phyloP scores from a whole-genome alignment of 2,888 invertebrate genomes.

The Teleogryllus oceanicus region DNA sequence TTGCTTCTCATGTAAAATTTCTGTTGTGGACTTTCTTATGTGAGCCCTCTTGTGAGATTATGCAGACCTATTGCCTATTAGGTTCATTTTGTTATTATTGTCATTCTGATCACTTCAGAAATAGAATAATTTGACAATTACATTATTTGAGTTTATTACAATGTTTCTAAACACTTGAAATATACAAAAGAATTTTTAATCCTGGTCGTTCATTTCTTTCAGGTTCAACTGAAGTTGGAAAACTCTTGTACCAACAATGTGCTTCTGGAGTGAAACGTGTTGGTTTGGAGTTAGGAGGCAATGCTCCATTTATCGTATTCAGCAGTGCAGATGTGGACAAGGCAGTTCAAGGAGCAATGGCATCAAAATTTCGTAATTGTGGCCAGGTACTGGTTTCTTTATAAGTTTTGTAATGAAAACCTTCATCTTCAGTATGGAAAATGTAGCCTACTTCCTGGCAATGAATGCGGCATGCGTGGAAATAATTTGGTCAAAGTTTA shows the following conservation, averaged over 20 bases:
- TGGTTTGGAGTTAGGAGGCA: conserved; percentile 94
- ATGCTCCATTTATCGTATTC: conserved; percentile 97
- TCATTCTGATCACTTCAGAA: neutral
- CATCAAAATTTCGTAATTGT: conserved; percentile 90
- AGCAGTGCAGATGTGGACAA: conserved; percentile 81
- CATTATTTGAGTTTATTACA: neutral
- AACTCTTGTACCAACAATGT: conserved; percentile 78
- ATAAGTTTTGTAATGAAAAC: too few relatives aligned
- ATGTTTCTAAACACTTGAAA: neutral
- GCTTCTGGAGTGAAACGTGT: conserved; percentile 84
- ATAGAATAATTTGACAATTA: neutral
- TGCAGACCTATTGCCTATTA: neutral
- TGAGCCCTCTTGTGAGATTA: neutral
- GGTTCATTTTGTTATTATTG: neutral
- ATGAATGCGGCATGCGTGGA: too few relatives aligned
- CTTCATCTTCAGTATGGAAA: too few relatives aligned
- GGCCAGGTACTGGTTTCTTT: conserved; percentile 60
- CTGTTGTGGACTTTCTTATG: too few relatives aligned
- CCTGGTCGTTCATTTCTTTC: conserved; percentile 21
- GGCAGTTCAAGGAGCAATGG: conserved; percentile 82
- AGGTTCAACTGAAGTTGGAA: conserved; percentile 84
- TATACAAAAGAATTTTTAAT: too few relatives aligned
- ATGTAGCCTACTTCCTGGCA: too few relatives aligned
- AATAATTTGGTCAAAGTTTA: too few relatives aligned
- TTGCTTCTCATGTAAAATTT: too few relatives aligned